Base-by-base conservation (phyloP, 2,888 invertebrate species). In the Anthoptus insignis region DNA sequence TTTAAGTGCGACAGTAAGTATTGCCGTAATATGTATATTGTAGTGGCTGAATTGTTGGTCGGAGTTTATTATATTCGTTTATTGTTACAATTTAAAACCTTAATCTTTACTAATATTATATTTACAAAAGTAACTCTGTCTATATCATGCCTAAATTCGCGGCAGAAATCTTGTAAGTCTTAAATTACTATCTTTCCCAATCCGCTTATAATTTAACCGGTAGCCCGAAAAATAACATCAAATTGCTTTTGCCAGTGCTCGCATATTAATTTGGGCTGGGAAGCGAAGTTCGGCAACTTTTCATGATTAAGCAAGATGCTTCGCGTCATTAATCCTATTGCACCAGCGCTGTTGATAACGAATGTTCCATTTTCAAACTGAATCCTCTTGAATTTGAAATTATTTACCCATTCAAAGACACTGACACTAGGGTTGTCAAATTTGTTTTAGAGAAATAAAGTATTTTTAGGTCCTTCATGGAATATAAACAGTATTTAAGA, bases 321-420 rank as follows among this genome's bases (percentile, higher is more conserved):
- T 16, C 16, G 16, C 24, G 27, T 50, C 27, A 24, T 50, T 22
- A 39, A 37, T 32, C n/a, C 22, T 37, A 6, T 27, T 39, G 45
- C 45, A 45, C 11, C 21, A 22, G 19, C n/a, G 29, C 4, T 45
- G 32, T 29, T 54, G 39, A 24, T 24, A 32, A 29, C 47, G 21
- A 57, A 45, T 27, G 60, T 61, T 53, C 45, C 16, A 32, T 45
- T 53, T 60, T 61, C 53, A 21, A 53, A 34, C 32, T 42, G 24
- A 16, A 45, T 42, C 32, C 45, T 45, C 45, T 53, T 45, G 45
- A 34, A 53, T 61, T 53, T 45, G 53, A 53, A 53, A 53, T 53
- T 53, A 61, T 32, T 53, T 53, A 53, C 32, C 52, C 22, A 53
- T 61, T 61, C 32, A 54, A 52, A 39, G 24, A 32, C 53, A 16